Evolutionary conservation across 1,140 invertebrate genomes (phyloP), one percentile per base, ranked within the genome.

Genomic region (Pomacea maculata): DNA sequence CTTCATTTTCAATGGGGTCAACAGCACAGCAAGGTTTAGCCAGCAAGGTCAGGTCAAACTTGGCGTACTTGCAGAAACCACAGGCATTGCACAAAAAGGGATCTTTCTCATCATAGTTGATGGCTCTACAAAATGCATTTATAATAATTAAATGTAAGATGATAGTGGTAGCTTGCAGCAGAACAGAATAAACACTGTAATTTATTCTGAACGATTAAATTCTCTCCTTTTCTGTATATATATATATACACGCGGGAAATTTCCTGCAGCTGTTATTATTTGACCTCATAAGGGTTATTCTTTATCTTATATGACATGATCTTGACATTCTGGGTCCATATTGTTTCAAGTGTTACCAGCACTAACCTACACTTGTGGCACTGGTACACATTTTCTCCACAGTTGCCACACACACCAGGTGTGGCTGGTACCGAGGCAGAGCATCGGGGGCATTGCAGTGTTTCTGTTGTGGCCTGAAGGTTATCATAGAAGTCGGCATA

Each of bases 11-110:
- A 68, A 99, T 98, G 0, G 97, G 96, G 93, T 99, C 97, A 0
- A 99, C 97, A 34, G 97, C 97, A 92, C 97, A 98, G 88, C 97
- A 98, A 0, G 96, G 95, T 67, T 96, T 94, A 4, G 95, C 97
- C 8, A 95, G 95, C 73, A 99, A 92, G 15, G 96, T 97, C 79
- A 93, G 98, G 92, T 99, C 98, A 91, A 99, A 99, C 91, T 99
- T 99, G n/a, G 98, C 98, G 92, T 99, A 99, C 92, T 99, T 99
- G 93, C 98, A 99, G 92, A 99, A 99, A 5, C 98, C 98, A 92
- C 98, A 99, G 14, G 97, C 96, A 92, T 99, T 98, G 90, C 98
- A 99, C 19, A 99, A 91, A 94, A 99, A 99, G 4, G 98, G 98
- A 93, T 99, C 98, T 90, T 99, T 98, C 90, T 99, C 98, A 91